Base-by-base conservation (phyloP, 2,797 vertebrate genomes). In the Atherinosoma microstoma region DNA sequence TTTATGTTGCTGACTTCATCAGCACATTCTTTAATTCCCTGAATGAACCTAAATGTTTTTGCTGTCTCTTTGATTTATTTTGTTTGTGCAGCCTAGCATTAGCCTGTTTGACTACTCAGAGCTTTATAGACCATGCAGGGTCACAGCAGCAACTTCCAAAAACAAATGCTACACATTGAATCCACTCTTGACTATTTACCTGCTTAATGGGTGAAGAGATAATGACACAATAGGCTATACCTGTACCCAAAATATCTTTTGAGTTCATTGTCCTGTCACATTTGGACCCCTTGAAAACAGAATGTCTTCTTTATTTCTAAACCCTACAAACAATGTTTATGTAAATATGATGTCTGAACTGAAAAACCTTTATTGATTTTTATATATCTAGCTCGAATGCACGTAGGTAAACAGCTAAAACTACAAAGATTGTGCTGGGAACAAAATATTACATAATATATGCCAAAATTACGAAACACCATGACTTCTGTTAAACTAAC, bases 121-220 rank as follows among this genome's bases (percentile, higher is more conserved):
- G 56, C 42, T 65, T 29, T 3, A 40, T 54, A 59, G 34, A 47
- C 42, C 38, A 32, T 66, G 54, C n/a, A 36, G 12, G 27, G 30
- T 53, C 53, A 34, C 22, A 35, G n/a, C 32, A 63, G 12, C 22
- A 47, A n/a, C 51, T 64, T 45, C 36, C 38, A 64, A 71, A 47
- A 34, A 34, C 56, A 57, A 40, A 71, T 18, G 34, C 56, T 35
- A 16, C 34, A n/a, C 34, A 22, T 12, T 2, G 7, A 30, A 57
- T 57, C 35, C 42, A 22, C 34, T 15, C 34, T 38, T 15, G 18
- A 62, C 24, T n/a, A 42, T 63, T 57, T 45, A 34, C 22, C 20
- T 35, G 51, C 22, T 57, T 47, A 42, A 56, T 16, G 11, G 38
- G 11, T 11, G n/a, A 71, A 29, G 8, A 63, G 16, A 57, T 34